Percentiles rank a stretch among this genome's conserved stretches.
Evolutionary conservation across 2,888 invertebrate genomes (phyloP).

Genomic region (Xylophagus ater): DNA sequence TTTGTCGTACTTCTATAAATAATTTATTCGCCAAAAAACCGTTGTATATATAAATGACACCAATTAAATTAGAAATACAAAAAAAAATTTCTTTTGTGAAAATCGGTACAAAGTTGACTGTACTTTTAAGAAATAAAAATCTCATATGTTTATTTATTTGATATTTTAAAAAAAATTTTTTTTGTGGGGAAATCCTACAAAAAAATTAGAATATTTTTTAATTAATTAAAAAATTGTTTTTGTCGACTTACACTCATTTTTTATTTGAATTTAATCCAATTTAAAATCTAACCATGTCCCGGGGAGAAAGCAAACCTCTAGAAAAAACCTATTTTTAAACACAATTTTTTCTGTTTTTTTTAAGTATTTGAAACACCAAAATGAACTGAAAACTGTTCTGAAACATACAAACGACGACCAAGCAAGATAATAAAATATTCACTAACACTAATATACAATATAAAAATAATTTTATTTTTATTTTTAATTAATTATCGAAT

Average conservation of each 20-base stretch:
- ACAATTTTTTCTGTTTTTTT: neutral
- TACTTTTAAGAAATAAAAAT: no score
- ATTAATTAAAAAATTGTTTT: neutral
- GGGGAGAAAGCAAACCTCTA: slow-evolving; percentile 9
- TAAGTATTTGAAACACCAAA: no score
- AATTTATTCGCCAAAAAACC: slow-evolving; percentile 1
- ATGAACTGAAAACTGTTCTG: no score
- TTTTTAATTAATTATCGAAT: no score
- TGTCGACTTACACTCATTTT: slow-evolving; percentile 15
- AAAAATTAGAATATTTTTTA: slow-evolving; percentile 1
- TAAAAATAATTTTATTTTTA: no score
- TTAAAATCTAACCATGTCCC: slow-evolving; percentile 10
- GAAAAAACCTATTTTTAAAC: slow-evolving; percentile 15
- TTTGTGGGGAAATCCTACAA: neutral
- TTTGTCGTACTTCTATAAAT: slow-evolving; percentile 11
- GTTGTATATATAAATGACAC: neutral
- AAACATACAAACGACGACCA: no score
- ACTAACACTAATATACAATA: no score
- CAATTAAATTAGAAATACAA: neutral
- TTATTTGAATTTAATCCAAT: slow-evolving; percentile 12
- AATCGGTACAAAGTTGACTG: no score
- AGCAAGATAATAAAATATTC: no score
- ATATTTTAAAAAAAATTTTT: no score
- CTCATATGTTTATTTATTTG: no score
- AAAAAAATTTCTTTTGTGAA: slow-evolving; percentile 2